Evolutionary conservation across 2,113 vertebrate genomes (phyloP).

Genomic region (Salvelinus sp.): DNA sequence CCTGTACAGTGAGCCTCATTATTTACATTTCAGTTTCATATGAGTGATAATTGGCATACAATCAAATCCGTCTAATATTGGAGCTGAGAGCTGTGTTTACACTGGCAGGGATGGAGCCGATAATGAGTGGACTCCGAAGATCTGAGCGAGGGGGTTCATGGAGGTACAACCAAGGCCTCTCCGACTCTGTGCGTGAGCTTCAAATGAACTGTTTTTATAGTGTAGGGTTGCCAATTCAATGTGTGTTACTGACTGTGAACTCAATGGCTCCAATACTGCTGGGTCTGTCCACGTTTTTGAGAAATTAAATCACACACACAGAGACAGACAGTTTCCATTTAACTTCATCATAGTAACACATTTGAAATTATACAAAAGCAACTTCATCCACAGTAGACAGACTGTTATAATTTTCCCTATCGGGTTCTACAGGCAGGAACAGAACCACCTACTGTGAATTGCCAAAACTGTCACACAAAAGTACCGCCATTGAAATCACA

Average conservation of each 20-base stretch:
- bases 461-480: too few species aligned
- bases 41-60: not conserved
- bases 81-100: slow-evolving; percentile 44
- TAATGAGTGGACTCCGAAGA: slow-evolving; percentile 17
- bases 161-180: slow-evolving; percentile 15
- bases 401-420: too few species aligned
- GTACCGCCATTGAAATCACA: too few species aligned
- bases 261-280: not conserved
- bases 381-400: slow-evolving; percentile 9
- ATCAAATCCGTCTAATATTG: slow-evolving; percentile 4
- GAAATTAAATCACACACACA: slow-evolving; percentile 11
- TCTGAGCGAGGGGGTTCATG: slow-evolving; percentile 24
- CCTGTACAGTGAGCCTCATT: not conserved
- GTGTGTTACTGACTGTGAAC: not conserved
- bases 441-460: too few species aligned
- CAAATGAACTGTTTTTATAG: not conserved
- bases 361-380: slow-evolving; percentile 40
- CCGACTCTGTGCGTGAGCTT: not conserved
- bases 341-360: slow-evolving; percentile 19
- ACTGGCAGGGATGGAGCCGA: slow-evolving; percentile 23
- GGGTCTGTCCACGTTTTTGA: not conserved
- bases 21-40: not conserved
- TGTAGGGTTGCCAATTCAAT: not conserved
- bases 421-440: too few species aligned
- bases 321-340: slow-evolving; percentile 29